Percentiles rank a stretch among this genome's conserved stretches.
Evolutionary conservation across 2,888 invertebrate species (phyloP).

Genomic region (Drosophila ustulata): DNA sequence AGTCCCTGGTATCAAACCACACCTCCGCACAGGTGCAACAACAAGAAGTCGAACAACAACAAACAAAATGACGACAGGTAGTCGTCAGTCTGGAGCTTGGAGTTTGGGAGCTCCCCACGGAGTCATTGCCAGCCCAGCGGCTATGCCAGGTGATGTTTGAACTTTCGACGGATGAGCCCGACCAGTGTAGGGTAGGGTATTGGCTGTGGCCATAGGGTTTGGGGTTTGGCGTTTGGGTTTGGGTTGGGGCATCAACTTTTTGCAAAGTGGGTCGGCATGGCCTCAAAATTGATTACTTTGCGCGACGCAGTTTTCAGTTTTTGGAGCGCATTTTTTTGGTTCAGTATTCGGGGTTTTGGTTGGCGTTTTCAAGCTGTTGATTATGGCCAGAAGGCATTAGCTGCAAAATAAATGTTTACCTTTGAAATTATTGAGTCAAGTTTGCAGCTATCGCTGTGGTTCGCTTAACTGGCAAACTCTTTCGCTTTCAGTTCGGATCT

Average conservation of each 20-base stretch:
- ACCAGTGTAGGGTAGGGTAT: slow-evolving; percentile 23
- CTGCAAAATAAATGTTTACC: slow-evolving; percentile 76
- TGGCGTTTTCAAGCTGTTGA: slow-evolving; percentile 74
- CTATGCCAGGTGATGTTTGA: slow-evolving; percentile 73
- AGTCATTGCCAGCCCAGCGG: slow-evolving; percentile 57
- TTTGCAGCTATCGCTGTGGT: slow-evolving; percentile 53
- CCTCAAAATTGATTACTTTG: slow-evolving; percentile 76
- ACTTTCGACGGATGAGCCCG: slow-evolving; percentile 63
- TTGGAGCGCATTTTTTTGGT: slow-evolving; percentile 13
- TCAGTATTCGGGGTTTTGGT: slow-evolving; percentile 12
- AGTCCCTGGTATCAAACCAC: slow-evolving; percentile 22
- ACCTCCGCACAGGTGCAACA: slow-evolving; percentile 27
- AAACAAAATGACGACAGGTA: slow-evolving; percentile 69
- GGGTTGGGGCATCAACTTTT: slow-evolving; percentile 47
- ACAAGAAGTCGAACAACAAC: slow-evolving; percentile 39
- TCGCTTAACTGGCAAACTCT: slow-evolving; percentile 19
- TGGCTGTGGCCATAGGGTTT: neutral
- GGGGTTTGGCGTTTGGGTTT: neutral
- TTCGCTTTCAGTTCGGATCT: slow-evolving; percentile 2
- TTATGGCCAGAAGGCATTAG: slow-evolving; percentile 77
- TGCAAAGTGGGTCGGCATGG: slow-evolving; percentile 64
- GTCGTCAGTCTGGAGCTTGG: slow-evolving; percentile 51
- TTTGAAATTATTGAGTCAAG: slow-evolving; percentile 77
- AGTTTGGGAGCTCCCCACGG: slow-evolving; percentile 42
- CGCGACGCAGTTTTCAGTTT: slow-evolving; percentile 54